Conservation (phyloP, 2,797 vertebrate genomes). For the Florisuga fusca region DNA sequence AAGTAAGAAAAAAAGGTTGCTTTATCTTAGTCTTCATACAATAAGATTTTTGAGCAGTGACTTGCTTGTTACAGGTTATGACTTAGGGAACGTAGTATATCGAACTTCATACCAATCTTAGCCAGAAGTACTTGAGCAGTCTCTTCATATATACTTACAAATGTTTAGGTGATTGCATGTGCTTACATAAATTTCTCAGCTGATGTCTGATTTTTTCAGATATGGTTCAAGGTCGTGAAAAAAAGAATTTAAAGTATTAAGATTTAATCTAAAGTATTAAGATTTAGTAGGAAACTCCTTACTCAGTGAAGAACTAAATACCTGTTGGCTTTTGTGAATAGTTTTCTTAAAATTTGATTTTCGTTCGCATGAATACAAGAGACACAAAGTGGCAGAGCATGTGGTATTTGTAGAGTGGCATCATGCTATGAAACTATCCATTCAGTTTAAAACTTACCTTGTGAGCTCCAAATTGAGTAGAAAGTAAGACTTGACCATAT, state of each 20-base stretch:
- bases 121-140: background rate
- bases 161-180: background rate
- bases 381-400: background rate
- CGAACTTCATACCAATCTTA: background rate
- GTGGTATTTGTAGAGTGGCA: background rate
- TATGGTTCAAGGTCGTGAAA: background rate
- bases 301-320: background rate
- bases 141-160: rapidly evolving
- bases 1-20: slow-evolving; percentile 79
- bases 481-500: background rate
- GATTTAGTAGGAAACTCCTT: background rate
- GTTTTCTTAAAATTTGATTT: background rate
- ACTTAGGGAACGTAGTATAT: background rate
- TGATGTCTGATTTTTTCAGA: background rate
- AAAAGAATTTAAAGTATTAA: background rate
- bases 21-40: background rate
- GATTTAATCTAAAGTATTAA: background rate
- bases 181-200: background rate
- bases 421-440: background rate
- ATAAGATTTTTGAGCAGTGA: background rate
- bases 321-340: background rate
- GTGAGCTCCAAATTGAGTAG: background rate
- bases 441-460: background rate
- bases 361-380: background rate
- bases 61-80: background rate